Evolutionary conservation across 2,888 invertebrate species (phyloP), one percentile per base, ranked within the genome.

Genomic region (Mythimna impura): DNA sequence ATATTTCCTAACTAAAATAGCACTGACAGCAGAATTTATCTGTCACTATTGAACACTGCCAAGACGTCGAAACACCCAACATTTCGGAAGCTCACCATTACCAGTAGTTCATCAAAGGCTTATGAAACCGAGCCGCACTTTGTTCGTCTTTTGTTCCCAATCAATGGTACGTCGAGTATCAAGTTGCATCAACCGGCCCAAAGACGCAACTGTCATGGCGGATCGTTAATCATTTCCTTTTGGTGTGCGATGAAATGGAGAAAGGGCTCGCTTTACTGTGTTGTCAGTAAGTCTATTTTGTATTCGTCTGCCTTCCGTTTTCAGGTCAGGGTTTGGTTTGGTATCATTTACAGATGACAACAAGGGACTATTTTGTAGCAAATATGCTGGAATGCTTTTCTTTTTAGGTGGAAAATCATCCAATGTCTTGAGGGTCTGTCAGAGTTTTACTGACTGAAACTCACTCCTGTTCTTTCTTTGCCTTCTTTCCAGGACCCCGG

Each of bases 191-290:
- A 82, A 88, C 88, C 87, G 85, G 85, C 81, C 89, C 87, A 86
- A 73, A 73, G 81, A 88, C 64, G 64, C 87, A 89, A 87, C 90
- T 91, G 93, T 90, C 93, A 88, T 82, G 79, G 87, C 79, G 76
- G 83, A 67, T 92, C 93, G 89, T 93, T 91, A 92, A 93, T 93
- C 92, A 93, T 92, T 90, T 87, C 87, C 87, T 88, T 88, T 90
- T 82, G 66, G 64, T 79, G 71, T 76, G 71, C 67, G 67, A 65
- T 30, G 70, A 66, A 65, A 62, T 58, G 77, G 66, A 50, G 65
- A 68, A 68, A 58, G 68, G 68, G 61, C 40, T 80, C 50, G 47
- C 30, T 60, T 36, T n/a, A 25, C 50, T 52, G 50, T 54, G 22
- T 7, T 58, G 61, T 67, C 58, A 30, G 75, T 63, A 73, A 58